A percentile compares a stretch with the other conserved stretches of the same genome.
Conservation (phyloP, 1,140 invertebrate genomes). For the Cydia fagiglandana region DNA sequence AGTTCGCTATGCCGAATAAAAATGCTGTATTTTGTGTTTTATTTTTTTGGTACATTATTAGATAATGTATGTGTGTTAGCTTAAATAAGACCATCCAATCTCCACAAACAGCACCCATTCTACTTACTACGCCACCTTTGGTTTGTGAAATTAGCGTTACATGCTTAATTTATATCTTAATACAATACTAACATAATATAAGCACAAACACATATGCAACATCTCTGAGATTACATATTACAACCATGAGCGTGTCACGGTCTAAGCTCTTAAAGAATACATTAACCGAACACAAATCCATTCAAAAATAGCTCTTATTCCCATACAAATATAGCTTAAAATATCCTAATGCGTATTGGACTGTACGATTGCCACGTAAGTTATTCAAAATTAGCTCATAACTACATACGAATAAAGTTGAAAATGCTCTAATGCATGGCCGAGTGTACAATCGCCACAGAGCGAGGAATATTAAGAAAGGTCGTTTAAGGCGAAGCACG, state of each 20-base stretch:
- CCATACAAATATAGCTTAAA: not conserved
- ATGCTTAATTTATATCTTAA: too few species aligned
- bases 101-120: too few species aligned
- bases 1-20: too few species aligned
- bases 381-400: not conserved
- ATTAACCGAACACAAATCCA: not conserved
- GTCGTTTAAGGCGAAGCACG: conserved; percentile 27
- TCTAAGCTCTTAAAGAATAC: not conserved
- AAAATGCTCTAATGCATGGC: not conserved
- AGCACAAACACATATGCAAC: not conserved
- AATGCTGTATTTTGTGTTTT: too few species aligned
- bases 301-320: not conserved
- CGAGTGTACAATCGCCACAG: conserved; percentile 20
- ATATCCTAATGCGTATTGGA: not conserved
- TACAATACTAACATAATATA: not conserved
- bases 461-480: conserved; percentile 29
- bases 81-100: too few species aligned
- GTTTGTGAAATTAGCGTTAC: too few species aligned
- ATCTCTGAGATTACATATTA: conserved; percentile 12
- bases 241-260: not conserved
- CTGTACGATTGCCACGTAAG: too few species aligned
- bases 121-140: too few species aligned
- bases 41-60: too few species aligned
- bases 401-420: not conserved
- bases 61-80: too few species aligned